Evolutionary conservation across 2,797 vertebrate species (phyloP).

Genomic region (Lerista edwardsae): DNA sequence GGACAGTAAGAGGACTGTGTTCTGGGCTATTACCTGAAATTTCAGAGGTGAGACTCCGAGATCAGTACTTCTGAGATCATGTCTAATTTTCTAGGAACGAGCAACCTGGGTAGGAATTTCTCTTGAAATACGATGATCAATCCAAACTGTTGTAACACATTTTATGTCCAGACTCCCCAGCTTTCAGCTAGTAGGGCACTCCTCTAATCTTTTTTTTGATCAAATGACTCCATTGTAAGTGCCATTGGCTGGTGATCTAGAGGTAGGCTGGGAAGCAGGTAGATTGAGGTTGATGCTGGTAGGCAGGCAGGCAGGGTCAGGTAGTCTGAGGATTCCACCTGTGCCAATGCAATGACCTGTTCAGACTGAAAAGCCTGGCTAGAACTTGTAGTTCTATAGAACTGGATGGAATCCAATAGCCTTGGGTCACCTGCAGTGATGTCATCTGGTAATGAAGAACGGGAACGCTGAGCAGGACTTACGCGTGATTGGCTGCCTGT

Average conservation of each 20-base stretch:
- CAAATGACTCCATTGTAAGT: neutral
- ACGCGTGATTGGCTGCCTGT: too few species aligned
- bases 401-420: neutral
- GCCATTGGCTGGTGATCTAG: neutral
- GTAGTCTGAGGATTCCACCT: neutral
- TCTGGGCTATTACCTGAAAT: neutral
- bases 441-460: too few species aligned
- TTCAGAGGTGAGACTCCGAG: neutral
- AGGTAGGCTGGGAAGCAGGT: neutral
- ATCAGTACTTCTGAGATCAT: neutral
- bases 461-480: too few species aligned
- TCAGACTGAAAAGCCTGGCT: neutral
- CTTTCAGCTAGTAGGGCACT: neutral
- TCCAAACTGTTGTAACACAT: neutral
- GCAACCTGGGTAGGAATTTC: neutral
- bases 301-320: neutral
- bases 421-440: too few species aligned
- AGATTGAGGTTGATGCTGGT: neutral
- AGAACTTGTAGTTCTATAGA: neutral
- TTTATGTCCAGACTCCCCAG: neutral
- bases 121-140: slow-evolving; percentile 7
- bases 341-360: neutral
- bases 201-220: neutral
- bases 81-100: neutral
- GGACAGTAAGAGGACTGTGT: neutral